These are phyloP conservation scores for Forbesichthys papilliferus DNA, from an alignment of 2,113 vertebrate species.

Conservation along the genomic window DNA sequence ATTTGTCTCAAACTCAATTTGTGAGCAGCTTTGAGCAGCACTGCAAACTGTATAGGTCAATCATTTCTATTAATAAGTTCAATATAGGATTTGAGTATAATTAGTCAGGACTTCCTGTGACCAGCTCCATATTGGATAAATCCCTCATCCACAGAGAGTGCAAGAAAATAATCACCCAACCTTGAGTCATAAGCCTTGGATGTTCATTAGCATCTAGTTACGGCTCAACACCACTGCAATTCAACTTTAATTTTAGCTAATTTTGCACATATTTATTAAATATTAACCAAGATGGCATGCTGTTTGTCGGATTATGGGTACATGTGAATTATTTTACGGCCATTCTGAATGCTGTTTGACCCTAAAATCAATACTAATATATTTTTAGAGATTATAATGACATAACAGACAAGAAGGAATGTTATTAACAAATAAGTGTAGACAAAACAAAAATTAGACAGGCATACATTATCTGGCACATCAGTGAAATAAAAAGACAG, in stretches of 20 bases:
- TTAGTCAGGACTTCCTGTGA: slow-evolving; percentile 42
- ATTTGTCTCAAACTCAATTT: slow-evolving; percentile 4
- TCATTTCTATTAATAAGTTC: slow-evolving; percentile 39
- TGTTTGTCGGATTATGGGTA: slow-evolving; percentile 5
- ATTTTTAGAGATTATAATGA: too few species aligned
- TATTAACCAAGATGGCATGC: slow-evolving; percentile 29
- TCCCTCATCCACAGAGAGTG: slow-evolving; percentile 27
- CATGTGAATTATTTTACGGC: neutral
- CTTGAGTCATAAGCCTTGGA: slow-evolving; percentile 31
- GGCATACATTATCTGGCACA: too few species aligned
- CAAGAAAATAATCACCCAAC: slow-evolving; percentile 36
- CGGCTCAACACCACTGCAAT: slow-evolving; percentile 48
- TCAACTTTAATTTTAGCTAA: slow-evolving; percentile 50
- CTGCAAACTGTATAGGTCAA: slow-evolving; percentile 20
- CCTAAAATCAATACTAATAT: neutral
- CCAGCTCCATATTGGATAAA: slow-evolving; percentile 18
- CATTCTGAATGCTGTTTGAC: neutral
- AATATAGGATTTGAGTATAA: slow-evolving; percentile 39
- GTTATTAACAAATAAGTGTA: too few species aligned
- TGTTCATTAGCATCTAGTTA: slow-evolving; percentile 61
- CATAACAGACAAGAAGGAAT: too few species aligned
- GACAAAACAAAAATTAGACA: too few species aligned
- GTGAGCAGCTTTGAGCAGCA: slow-evolving; percentile 18
- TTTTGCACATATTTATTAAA: slow-evolving; percentile 51
- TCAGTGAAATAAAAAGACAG: too few species aligned